Percentiles rank a stretch among this genome's conserved stretches.
phyloP scores from a whole-genome alignment of 2,888 invertebrate species.

The Oligia latruncula region DNA sequence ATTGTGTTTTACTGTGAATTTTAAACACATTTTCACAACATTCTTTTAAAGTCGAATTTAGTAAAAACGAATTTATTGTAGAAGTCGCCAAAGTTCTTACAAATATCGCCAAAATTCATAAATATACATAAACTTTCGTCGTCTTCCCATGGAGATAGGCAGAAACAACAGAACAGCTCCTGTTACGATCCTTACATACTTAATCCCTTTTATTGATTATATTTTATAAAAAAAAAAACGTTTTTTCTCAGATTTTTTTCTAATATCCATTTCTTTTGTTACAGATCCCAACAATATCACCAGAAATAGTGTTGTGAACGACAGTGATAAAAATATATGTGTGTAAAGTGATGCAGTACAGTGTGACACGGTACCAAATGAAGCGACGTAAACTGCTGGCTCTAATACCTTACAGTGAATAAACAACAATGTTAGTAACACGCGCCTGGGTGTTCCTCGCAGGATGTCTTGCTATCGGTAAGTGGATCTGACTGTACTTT shows the following conservation, averaged over 20 bases:
- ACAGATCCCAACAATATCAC: conserved; percentile 65
- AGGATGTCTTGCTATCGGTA: conserved; percentile 79
- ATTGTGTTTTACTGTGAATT: neutral
- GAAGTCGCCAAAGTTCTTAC: neutral
- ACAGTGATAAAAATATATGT: conserved; percentile 71
- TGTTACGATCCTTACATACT: neutral
- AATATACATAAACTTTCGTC: neutral
- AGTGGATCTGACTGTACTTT: conserved; percentile 54
- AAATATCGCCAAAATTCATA: neutral
- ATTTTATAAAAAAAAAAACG: too few relatives aligned
- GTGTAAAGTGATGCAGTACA: conserved; percentile 70
- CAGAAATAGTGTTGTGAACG: conserved; percentile 60
- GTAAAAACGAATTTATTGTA: neutral
- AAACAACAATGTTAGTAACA: conserved; percentile 74
- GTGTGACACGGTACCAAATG: conserved; percentile 78
- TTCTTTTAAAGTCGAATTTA: too few relatives aligned
- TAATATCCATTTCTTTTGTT: conserved; percentile 62
- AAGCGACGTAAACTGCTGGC: conserved; percentile 80
- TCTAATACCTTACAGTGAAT: conserved; percentile 76
- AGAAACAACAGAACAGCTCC: neutral
- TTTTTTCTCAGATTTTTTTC: neutral
- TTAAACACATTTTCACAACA: neutral
- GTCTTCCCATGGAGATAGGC: neutral
- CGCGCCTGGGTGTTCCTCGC: conserved; percentile 72
- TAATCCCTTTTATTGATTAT: too few relatives aligned